Conservation (phyloP, 2,888 invertebrate species). For the Spisula solida region DNA sequence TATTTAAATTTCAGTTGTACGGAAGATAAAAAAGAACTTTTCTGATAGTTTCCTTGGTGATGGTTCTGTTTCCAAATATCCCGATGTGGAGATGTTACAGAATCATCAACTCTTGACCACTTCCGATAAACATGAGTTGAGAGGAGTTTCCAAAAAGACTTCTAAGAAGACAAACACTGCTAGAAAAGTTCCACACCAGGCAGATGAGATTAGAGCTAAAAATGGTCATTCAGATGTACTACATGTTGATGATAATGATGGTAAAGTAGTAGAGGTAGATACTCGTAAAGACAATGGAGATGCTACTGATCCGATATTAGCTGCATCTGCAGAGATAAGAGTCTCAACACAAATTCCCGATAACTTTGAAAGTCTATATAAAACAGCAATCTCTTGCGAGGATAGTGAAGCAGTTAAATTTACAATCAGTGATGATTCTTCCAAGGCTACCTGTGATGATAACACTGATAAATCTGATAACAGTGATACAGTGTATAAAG, state of each 20-base stretch:
- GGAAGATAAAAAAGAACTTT: constrained; percentile 40
- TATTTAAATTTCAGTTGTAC: constrained; percentile 26
- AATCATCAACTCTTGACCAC: neutral
- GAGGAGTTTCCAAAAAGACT: neutral
- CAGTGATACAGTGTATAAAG: neutral
- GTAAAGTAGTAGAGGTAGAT: neutral
- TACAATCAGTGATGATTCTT: constrained; percentile 18
- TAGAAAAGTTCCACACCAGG: neutral
- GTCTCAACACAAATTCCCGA: constrained; percentile 48
- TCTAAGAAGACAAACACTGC: neutral
- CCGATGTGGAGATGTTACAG: constrained; percentile 32
- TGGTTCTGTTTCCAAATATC: constrained; percentile 15
- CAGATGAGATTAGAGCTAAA: neutral
- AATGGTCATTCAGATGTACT: neutral
- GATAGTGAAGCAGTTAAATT: constrained; percentile 31
- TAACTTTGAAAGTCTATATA: constrained; percentile 66
- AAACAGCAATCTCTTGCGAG: constrained; percentile 42
- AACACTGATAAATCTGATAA: neutral
- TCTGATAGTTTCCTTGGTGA: constrained; percentile 44
- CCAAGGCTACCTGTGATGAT: neutral
- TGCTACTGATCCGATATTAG: constrained; percentile 34
- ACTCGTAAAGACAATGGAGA: constrained; percentile 20
- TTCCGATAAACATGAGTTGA: constrained; percentile 24
- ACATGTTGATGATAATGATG: constrained; percentile 12
- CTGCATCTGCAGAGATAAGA: constrained; percentile 37